Evolutionary conservation across 2,797 vertebrate species (phyloP), one percentile per base, ranked within the genome.

Genomic region (Peromyscus nudipes): DNA sequence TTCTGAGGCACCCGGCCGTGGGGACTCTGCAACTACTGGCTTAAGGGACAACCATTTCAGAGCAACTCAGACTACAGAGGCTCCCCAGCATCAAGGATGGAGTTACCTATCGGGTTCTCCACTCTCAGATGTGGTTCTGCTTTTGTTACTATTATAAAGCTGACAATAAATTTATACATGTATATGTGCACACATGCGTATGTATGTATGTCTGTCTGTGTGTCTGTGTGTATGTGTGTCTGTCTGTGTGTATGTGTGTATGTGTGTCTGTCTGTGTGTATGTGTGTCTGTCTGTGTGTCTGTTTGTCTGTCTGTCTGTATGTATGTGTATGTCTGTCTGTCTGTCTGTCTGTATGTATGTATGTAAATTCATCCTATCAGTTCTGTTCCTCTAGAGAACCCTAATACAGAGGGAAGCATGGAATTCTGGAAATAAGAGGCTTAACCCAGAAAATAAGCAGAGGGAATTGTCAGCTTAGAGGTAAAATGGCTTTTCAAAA

Each of bases 361-460:
- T 13, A 0, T 82, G 37, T 64, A 19, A 52, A 34, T 69, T 86
- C 31, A n/a, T 52, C 31, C 34, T 86, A 86, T 34, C n/a, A 34
- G 21, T 25, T 86, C 83, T 69, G 43, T 69, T 69, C 31, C 83
- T 69, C 43, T n/a, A n/a, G 64, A 69, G 43, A 69, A n/a, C 43
- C 43, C 64, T 52, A 25, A 86, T 69, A 69, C 31, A 17, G 4
- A 69, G 9, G 29, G 57, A 77, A 92, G 64, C 25, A 34, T 34
- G 31, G 19, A 73, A 84, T 79, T 31, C 80, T 89, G 81, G 82
- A 89, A 96, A 71, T 34, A 86, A 77, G 75, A 96, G 52, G 27
- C 79, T 92, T 82, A 84, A 84, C 19, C 13, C 23, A 83, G 52
- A 46, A 92, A 75, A 93, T 49, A 90, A n/a, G 75, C 67, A 79